phyloP scores from a whole-genome alignment of 1,140 invertebrate species.

The Melanaphis sacchari region DNA sequence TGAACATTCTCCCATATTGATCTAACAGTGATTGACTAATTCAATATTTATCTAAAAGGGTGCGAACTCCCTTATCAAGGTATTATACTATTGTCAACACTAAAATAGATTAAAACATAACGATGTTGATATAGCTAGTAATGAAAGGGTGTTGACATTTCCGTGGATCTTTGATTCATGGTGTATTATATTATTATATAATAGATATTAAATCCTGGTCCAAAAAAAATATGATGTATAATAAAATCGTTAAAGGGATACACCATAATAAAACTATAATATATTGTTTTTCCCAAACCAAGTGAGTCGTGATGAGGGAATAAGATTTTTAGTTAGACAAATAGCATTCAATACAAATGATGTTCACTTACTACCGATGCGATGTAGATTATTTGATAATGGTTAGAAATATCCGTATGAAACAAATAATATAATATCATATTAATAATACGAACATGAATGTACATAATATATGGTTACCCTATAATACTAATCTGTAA shows the following conservation, averaged over 20 bases:
- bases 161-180: not conserved
- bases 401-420: not conserved
- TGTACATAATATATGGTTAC: not conserved
- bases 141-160: not conserved
- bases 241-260: conserved; percentile 13
- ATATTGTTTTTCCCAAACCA: not conserved
- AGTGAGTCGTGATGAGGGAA: not conserved
- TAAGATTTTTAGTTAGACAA: not conserved
- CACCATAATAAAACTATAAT: not conserved
- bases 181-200: not conserved
- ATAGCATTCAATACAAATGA: not conserved
- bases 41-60: not conserved
- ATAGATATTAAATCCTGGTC: not conserved
- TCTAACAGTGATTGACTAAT: not conserved
- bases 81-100: not conserved
- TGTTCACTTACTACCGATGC: not conserved
- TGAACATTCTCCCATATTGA: not conserved
- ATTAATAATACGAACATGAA: not conserved
- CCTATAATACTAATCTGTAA: not conserved
- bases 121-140: not conserved
- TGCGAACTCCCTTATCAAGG: not conserved
- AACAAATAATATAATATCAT: not conserved
- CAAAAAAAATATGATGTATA: not conserved
- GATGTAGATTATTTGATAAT: not conserved
- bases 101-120: not conserved